Evolutionary conservation across 1,140 invertebrate genomes (phyloP), one percentile per base, ranked within the genome.

Genomic region (Thaumatotibia leucotreta): DNA sequence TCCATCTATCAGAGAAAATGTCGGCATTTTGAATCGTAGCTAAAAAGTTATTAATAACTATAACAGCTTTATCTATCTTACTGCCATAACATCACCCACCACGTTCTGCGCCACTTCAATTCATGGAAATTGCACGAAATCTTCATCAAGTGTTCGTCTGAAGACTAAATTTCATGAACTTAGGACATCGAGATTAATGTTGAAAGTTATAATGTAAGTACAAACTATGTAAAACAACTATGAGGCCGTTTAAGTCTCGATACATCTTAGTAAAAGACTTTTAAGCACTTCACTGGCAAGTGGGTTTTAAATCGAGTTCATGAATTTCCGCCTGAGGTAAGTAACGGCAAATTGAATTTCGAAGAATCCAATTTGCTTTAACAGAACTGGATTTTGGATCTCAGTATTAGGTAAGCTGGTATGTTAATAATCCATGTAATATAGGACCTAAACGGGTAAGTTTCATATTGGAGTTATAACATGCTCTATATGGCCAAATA

Each of bases 321-420:
- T 58, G 52, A 31, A 58, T 58, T 58, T 14, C 0, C 52, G 52
- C 27, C 52, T 24, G 52, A 58, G 52, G 52, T 58, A 58, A 58
- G 52, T 58, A 58, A 58, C 52, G 52, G 52, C 52, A 58, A 58
- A 58, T 58, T 58, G 52, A 31, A 29, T 58, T 58, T 11, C 24
- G 24, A 58, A 58, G 4, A 54, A 58, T 58, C 52, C 52, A 58
- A 58, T 31, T 58, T 58, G 11, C 29, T 58, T 58, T 58, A 58
- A 11, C 27, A 29, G 24, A 17, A 27, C 24, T n/a, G 24, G 52
- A 9, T 58, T 31, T 29, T 11, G 52, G 23, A 14, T 27, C 4
- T n/a, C 1, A 31, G n/a, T 24, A n/a, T 3, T 1, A 4, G n/a
- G 1, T 8, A n/a, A 11, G n/a, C n/a, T n/a, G 11, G 33, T 35